These are phyloP conservation scores for Echinops telfairi DNA, from an alignment of 2,113 vertebrate genomes.

Conservation along the genomic window DNA sequence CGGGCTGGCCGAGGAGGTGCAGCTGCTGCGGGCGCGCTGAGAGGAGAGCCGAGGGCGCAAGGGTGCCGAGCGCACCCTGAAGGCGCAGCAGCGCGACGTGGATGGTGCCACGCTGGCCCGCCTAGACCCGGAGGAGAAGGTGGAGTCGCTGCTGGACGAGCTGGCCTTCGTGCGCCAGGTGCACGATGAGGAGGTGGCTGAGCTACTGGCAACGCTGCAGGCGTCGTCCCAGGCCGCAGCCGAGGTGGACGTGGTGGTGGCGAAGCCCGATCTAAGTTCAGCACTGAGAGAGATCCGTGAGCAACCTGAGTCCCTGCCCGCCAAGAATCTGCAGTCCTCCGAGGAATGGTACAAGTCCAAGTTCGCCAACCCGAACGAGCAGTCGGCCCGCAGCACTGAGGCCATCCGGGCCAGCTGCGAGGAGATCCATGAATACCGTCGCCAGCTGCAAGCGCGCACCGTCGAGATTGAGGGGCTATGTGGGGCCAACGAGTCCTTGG, in stretches of 20 bases:
- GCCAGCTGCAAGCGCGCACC: no score
- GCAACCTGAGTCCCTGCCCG: slow-evolving; percentile 95
- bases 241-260: slow-evolving; percentile 91
- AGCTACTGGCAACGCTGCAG: slow-evolving; percentile 93
- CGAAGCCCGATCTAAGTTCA: slow-evolving; percentile 93
- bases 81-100: slow-evolving; percentile 92
- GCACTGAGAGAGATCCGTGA: slow-evolving; percentile 95
- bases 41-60: slow-evolving; percentile 89
- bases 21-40: slow-evolving; percentile 90
- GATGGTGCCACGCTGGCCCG: no score
- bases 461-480: slow-evolving; percentile 96
- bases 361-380: slow-evolving; percentile 93
- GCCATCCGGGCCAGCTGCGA: slow-evolving; percentile 93
- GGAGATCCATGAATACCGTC: no score
- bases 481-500: slow-evolving; percentile 95
- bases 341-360: slow-evolving; percentile 97
- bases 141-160: no score
- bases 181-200: slow-evolving; percentile 94
- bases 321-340: slow-evolving; percentile 96
- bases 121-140: no score
- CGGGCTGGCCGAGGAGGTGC: slow-evolving; percentile 91
- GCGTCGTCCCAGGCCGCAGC: slow-evolving; percentile 87
- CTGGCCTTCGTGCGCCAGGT: no score
- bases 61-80: slow-evolving; percentile 91
- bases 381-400: slow-evolving; percentile 93